A percentile compares a stretch with the other conserved stretches of the same genome.
These are phyloP conservation scores for Morpho achilles DNA, from an alignment of 2,888 invertebrate species.

Conservation along the genomic window DNA sequence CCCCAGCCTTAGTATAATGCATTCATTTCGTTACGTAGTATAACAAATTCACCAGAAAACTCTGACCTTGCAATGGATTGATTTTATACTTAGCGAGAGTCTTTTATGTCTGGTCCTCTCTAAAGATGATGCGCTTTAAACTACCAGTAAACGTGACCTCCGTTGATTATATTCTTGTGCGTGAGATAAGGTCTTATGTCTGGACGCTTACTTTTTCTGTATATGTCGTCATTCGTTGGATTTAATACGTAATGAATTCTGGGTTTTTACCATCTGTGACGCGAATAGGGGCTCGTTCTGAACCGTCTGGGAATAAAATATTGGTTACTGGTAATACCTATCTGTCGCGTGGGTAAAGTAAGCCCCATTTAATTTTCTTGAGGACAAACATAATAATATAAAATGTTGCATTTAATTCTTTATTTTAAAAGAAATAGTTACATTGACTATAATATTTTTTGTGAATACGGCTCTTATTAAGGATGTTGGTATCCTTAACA, in stretches of 20 bases:
- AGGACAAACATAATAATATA: too few relatives aligned
- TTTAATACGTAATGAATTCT: conserved; percentile 4
- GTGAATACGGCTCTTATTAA: too few relatives aligned
- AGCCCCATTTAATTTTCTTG: not conserved
- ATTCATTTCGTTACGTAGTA: not conserved
- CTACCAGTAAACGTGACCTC: not conserved
- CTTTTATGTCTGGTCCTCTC: not conserved
- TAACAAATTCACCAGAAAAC: conserved; percentile 2
- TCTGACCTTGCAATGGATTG: not conserved
- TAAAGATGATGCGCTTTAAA: not conserved
- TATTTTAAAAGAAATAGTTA: too few relatives aligned
- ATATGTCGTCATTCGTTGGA: conserved; percentile 3
- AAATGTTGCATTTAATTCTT: too few relatives aligned
- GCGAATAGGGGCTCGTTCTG: conserved; percentile 6
- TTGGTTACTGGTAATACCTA: not conserved
- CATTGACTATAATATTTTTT: too few relatives aligned
- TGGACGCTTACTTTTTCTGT: not conserved
- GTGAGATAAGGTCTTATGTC: not conserved
- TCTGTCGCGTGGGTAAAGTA: not conserved
- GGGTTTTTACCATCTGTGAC: not conserved
- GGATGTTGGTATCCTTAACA: too few relatives aligned
- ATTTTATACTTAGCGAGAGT: not conserved
- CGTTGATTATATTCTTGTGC: not conserved
- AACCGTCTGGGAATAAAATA: conserved; percentile 2
- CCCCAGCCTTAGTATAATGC: conserved; percentile 4